phyloP scores from a whole-genome alignment of 1,140 invertebrate species.

The Sweltsa coloradensis region DNA sequence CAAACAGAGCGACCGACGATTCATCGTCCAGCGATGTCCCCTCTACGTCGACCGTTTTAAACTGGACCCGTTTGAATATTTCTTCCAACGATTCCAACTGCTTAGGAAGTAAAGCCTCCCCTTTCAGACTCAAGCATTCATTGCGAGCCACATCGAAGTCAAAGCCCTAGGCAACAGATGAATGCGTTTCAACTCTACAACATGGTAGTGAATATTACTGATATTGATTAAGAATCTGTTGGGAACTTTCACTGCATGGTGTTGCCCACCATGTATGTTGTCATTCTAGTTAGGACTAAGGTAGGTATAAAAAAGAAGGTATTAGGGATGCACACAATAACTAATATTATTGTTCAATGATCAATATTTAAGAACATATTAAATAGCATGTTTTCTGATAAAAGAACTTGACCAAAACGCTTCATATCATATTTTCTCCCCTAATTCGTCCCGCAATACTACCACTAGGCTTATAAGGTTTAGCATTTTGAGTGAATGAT shows the following conservation, averaged over 20 bases:
- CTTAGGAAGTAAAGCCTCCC: slow-evolving; percentile 36
- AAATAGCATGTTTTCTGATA: no score
- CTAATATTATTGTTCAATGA: neutral
- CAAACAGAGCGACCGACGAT: slow-evolving; percentile 64
- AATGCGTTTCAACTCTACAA: no score
- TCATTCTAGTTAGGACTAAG: neutral
- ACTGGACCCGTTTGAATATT: slow-evolving; percentile 61
- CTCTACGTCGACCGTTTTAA: slow-evolving; percentile 53
- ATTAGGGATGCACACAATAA: neutral
- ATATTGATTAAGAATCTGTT: neutral
- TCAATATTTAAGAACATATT: no score
- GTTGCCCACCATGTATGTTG: neutral
- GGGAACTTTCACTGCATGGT: neutral
- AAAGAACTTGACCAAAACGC: no score
- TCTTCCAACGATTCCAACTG: slow-evolving; percentile 63
- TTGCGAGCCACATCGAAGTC: slow-evolving; percentile 22
- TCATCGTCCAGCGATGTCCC: slow-evolving; percentile 56
- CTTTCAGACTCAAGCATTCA: slow-evolving; percentile 38
- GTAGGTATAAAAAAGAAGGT: neutral
- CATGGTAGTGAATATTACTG: no score
- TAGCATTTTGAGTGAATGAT: no score
- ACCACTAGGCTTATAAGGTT: no score
- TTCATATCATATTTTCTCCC: no score
- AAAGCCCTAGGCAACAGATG: slow-evolving; percentile 16
- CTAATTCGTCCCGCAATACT: no score